These are phyloP conservation scores for Brachynemurus nebulosus DNA, from an alignment of 2,888 invertebrate genomes.

Conservation along the genomic window DNA sequence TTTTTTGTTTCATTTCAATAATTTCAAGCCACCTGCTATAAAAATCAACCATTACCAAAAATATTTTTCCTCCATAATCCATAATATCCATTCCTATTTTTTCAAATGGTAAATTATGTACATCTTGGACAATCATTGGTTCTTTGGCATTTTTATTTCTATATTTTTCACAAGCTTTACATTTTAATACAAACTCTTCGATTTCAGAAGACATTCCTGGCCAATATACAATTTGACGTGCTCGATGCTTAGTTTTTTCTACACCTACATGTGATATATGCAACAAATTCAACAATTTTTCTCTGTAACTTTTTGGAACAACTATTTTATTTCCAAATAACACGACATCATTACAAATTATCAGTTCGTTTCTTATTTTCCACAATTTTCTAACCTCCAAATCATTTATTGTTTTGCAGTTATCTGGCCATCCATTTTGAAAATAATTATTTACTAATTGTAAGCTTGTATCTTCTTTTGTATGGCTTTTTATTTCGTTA, in stretches of 20 bases:
- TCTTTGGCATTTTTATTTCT: neutral
- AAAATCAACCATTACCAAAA: conserved; percentile 16
- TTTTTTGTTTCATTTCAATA: conserved; percentile 11
- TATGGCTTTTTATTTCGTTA: neutral
- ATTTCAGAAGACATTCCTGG: conserved; percentile 4
- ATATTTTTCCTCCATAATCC: conserved; percentile 10
- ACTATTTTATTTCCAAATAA: no score
- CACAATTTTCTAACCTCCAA: neutral
- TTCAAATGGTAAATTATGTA: conserved; percentile 15
- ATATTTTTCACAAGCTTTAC: conserved; percentile 7
- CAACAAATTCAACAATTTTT: conserved; percentile 2
- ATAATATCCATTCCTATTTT: conserved; percentile 15
- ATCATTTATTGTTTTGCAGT: neutral
- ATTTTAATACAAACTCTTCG: conserved; percentile 6
- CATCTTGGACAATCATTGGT: conserved; percentile 8
- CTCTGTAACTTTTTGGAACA: neutral
- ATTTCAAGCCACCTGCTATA: conserved; percentile 18
- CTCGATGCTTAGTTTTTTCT: conserved; percentile 8
- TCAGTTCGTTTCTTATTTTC: neutral
- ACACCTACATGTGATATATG: conserved; percentile 6
- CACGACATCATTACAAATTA: neutral
- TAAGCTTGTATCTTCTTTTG: neutral
- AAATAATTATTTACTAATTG: neutral
- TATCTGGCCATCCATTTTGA: conserved; percentile 4
- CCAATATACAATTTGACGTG: conserved; percentile 2